phyloP scores from a whole-genome alignment of 2,888 invertebrate genomes.

The Tiliacea citrago region DNA sequence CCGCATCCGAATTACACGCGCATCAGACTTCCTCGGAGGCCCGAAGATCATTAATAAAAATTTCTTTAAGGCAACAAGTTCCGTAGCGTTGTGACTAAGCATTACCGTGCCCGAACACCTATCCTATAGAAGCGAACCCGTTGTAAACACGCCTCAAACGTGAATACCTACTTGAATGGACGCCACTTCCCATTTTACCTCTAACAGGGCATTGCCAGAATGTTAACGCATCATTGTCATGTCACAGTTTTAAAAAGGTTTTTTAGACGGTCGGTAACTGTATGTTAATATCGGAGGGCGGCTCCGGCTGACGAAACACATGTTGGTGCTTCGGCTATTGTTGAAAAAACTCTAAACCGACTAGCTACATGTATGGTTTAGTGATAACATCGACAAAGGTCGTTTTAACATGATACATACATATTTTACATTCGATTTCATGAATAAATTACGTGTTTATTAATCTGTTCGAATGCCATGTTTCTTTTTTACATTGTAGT shows the following conservation, averaged over 20 bases:
- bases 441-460: conserved; percentile 65
- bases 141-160: conserved; percentile 64
- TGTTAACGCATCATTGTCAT: conserved; percentile 88
- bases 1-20: conserved; percentile 75
- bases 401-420: conserved; percentile 65
- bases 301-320: conserved; percentile 86
- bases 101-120: conserved; percentile 64
- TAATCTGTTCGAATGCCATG: conserved; percentile 35
- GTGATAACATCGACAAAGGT: conserved; percentile 76
- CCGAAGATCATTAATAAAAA: conserved; percentile 80
- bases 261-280: conserved; percentile 80
- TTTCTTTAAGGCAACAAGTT: conserved; percentile 82
- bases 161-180: conserved; percentile 76
- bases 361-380: conserved; percentile 75
- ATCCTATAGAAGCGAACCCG: conserved; percentile 43
- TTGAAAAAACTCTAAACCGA: conserved; percentile 80
- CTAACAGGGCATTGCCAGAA: conserved; percentile 84
- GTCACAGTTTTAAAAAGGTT: conserved; percentile 85
- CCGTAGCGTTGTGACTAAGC: conserved; percentile 77
- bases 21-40: conserved; percentile 66
- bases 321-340: conserved; percentile 83
- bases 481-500: conserved; percentile 20
- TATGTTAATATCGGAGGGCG: conserved; percentile 85
- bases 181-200: conserved; percentile 80
- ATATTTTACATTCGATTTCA: conserved; percentile 65